Evolutionary conservation across 2,113 vertebrate species (phyloP), one percentile per base, ranked within the genome.

Genomic region (Puffinus mauretanicus): DNA sequence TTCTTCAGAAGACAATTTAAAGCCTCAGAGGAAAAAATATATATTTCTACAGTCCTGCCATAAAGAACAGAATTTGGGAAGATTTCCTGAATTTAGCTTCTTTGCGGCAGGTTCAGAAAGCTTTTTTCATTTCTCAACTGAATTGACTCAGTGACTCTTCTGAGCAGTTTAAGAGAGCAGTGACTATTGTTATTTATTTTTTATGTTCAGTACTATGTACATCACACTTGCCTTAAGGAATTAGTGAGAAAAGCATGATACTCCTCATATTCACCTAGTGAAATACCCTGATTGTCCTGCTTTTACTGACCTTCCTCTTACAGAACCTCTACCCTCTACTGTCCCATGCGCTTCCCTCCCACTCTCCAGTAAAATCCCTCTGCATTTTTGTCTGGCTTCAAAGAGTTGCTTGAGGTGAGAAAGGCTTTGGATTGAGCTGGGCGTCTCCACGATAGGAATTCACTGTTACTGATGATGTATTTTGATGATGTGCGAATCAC

Each of bases 401-500:
- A 66, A 87, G 58, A 69, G 27, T 10, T 62, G 9, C 51, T n/a
- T 42, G 60, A 92, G n/a, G 18, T 81, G 64, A 73, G n/a, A 93
- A 82, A 62, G 16, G 30, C 18, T 96, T 90, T 83, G 66, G 9
- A 2, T 8, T 52, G 64, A 62, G 51, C 61, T 54, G 65, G 47
- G 29, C 0, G 0, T 54, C 49, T 88, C 69, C 5, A 1, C 0
- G 0, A 40, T 9, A 81, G 30, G 34, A 64, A 24, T 81, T 70
- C 11, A 12, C 46, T 36, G 15, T 49, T 90, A 29, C n/a, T 29
- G 46, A 30, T 61, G 30, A 76, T 1, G n/a, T 34, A n/a, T 64
- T 71, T 70, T 92, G 69, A 78, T 73, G 80, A 75, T 44, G 32
- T 84, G 55, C 2, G 6, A 92, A 44, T 46, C 13, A 10, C 42